These are phyloP conservation scores for Aphis gossypii DNA, from an alignment of 1,140 invertebrate species.

Conservation along the genomic window DNA sequence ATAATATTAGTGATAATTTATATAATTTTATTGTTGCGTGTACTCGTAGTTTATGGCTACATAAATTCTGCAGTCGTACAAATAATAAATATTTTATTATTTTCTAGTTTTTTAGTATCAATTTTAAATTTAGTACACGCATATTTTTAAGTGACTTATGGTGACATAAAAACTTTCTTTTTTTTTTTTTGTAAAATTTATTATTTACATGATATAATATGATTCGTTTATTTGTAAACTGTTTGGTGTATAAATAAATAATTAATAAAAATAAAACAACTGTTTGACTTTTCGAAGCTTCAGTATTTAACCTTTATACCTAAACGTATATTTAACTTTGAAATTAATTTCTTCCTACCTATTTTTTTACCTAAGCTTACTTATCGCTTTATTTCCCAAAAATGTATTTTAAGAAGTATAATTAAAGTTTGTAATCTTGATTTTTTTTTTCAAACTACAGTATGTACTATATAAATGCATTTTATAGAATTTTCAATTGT, in stretches of 20 bases:
- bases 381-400: no score
- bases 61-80: background rate
- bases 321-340: background rate
- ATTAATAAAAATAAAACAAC: background rate
- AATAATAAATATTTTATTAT: conserved; percentile 21
- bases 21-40: background rate
- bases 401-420: background rate
- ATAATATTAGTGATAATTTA: background rate
- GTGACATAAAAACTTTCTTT: background rate
- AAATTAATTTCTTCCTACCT: background rate
- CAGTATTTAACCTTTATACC: background rate
- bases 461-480: background rate
- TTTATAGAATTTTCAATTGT: background rate
- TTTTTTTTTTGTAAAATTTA: background rate
- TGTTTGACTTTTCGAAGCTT: background rate
- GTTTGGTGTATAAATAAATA: background rate
- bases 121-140: conserved; percentile 13
- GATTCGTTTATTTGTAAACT: background rate
- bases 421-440: background rate
- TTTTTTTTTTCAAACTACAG: background rate
- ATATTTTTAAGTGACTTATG: background rate
- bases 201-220: background rate
- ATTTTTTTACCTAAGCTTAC: no score
- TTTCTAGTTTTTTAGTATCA: background rate
- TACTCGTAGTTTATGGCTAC: background rate